phyloP scores from a whole-genome alignment of 2,797 vertebrate genomes.

The Dryobates pubescens region DNA sequence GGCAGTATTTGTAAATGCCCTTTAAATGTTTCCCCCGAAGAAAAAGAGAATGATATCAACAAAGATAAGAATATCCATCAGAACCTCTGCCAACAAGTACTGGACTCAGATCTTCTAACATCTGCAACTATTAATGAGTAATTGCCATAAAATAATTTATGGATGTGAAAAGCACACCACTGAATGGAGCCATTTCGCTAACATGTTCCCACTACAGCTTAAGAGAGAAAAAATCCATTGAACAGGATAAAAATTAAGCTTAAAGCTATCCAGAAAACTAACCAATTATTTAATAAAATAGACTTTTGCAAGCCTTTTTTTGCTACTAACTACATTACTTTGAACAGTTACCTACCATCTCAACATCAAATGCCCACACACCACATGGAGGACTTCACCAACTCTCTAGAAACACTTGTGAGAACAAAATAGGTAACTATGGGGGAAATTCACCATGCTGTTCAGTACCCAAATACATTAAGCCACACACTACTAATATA shows the following conservation, averaged over 20 bases:
- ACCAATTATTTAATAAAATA: not conserved
- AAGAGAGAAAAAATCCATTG: not conserved
- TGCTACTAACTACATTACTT: not conserved
- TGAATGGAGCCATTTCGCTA: not conserved
- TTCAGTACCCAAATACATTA: not conserved
- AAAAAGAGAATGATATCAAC: not conserved
- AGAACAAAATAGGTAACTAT: not conserved
- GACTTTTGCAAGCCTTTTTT: accelerated
- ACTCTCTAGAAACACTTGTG: not conserved
- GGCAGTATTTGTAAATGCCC: not conserved
- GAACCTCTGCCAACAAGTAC: constrained; percentile 38
- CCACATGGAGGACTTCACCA: accelerated
- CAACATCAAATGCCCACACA: not conserved
- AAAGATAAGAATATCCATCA: constrained; percentile 55
- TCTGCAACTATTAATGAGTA: constrained; percentile 32
- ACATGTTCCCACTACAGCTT: not conserved
- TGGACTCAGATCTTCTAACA: constrained; percentile 32
- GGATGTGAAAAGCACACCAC: not conserved
- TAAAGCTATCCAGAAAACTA: not conserved
- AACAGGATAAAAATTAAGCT: not conserved
- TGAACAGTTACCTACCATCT: not conserved
- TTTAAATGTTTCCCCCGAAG: not conserved
- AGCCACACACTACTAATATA: accelerated
- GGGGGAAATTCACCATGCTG: accelerated
- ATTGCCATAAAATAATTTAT: not conserved